Evolutionary conservation across 2,797 vertebrate species (phyloP).

Genomic region (Falco cherrug): DNA sequence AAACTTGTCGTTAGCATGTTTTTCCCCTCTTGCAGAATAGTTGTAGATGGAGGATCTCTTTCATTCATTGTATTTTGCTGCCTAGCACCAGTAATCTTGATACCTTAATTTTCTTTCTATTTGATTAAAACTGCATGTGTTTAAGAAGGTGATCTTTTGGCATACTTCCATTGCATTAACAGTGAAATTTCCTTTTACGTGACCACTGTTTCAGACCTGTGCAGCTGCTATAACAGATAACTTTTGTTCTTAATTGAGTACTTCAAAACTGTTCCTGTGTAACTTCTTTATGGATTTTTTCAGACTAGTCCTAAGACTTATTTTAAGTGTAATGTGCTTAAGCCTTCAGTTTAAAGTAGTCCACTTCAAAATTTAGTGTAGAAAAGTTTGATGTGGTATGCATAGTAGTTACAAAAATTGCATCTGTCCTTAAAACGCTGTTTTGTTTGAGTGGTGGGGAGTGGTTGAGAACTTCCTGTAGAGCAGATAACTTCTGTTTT

Average conservation of each 20-base stretch:
- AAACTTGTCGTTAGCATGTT: constrained; percentile 74
- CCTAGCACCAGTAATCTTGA: constrained; percentile 78
- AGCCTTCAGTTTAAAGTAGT: constrained; percentile 73
- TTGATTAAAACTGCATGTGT: constrained; percentile 80
- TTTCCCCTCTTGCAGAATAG: constrained; percentile 80
- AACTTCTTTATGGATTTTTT: constrained; percentile 77
- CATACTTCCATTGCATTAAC: constrained; percentile 83
- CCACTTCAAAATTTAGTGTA: constrained; percentile 74
- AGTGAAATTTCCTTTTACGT: constrained; percentile 81
- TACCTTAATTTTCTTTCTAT: constrained; percentile 77
- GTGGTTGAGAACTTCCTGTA: constrained; percentile 74
- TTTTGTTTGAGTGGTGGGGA: constrained; percentile 70
- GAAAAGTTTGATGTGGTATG: constrained; percentile 74
- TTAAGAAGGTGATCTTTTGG: constrained; percentile 77
- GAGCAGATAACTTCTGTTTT: constrained; percentile 79
- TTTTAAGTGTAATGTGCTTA: constrained; percentile 69
- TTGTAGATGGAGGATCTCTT: constrained; percentile 78
- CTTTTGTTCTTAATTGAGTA: constrained; percentile 76
- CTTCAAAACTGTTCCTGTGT: constrained; percentile 76
- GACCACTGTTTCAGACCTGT: constrained; percentile 82
- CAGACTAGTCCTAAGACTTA: constrained; percentile 61
- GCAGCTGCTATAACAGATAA: constrained; percentile 81
- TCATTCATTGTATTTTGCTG: constrained; percentile 76
- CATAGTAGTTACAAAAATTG: constrained; percentile 66
- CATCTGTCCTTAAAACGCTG: constrained; percentile 76